Evolutionary conservation across 1,140 invertebrate species (phyloP).

Genomic region (Ostrea denselamellosa): DNA sequence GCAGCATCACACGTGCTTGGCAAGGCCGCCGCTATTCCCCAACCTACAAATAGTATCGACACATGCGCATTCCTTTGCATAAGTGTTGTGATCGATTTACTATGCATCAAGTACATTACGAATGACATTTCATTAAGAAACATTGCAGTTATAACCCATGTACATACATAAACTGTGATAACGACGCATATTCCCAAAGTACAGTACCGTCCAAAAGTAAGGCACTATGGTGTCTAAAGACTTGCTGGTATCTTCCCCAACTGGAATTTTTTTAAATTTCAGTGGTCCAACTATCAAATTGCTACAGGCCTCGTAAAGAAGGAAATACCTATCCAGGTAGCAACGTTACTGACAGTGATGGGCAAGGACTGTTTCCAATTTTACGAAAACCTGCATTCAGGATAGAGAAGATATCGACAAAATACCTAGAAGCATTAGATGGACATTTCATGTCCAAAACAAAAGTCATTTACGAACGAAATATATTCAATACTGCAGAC

Average conservation of each 20-base stretch:
- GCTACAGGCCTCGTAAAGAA: no score
- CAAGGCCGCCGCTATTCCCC: background rate
- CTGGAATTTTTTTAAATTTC: constrained; percentile 42
- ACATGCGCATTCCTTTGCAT: background rate
- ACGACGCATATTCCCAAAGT: background rate
- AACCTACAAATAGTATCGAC: no score
- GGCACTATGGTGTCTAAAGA: constrained; percentile 1
- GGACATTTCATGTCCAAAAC: constrained; percentile 38
- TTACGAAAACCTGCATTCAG: background rate
- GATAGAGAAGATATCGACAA: background rate
- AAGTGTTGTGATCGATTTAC: background rate
- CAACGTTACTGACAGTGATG: constrained; percentile 39
- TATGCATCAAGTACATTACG: background rate
- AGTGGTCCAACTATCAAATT: constrained; percentile 41
- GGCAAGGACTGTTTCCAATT: constrained; percentile 42
- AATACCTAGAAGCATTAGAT: constrained; percentile 26
- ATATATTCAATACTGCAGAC: constrained; percentile 21
- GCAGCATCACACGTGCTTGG: background rate
- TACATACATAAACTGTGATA: no score
- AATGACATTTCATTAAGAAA: no score
- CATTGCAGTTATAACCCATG: no score
- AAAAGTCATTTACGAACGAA: constrained; percentile 31
- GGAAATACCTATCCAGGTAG: background rate
- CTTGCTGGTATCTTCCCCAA: constrained; percentile 22
- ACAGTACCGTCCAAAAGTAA: background rate